Evolutionary conservation across 2,888 invertebrate genomes (phyloP).

Genomic region (Eupithecia subumbrata): DNA sequence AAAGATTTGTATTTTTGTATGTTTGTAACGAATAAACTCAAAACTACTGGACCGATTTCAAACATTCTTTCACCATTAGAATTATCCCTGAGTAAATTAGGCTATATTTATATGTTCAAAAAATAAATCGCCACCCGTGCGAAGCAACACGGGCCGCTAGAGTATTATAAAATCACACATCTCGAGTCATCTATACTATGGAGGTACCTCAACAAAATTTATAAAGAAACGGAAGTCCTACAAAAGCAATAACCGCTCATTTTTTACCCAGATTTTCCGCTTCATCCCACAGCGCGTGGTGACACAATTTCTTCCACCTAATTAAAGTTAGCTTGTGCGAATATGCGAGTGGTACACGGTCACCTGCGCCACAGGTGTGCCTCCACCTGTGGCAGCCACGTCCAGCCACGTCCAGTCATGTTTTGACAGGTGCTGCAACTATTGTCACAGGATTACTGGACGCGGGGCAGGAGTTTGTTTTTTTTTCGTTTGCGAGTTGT

Average conservation of each 20-base stretch:
- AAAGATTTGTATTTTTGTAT: too few relatives aligned
- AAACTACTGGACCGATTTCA: too few relatives aligned
- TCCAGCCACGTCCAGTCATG: constrained; percentile 56
- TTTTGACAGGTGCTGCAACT: constrained; percentile 74
- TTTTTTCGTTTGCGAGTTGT: constrained; percentile 43
- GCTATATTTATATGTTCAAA: too few relatives aligned
- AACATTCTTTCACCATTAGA: too few relatives aligned
- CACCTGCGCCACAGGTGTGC: constrained; percentile 61
- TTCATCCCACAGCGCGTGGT: background rate
- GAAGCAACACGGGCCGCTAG: too few relatives aligned
- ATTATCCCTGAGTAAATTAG: too few relatives aligned
- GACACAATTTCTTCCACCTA: constrained; percentile 12
- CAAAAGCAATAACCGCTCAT: background rate
- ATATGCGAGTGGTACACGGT: constrained; percentile 29
- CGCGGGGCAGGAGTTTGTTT: background rate
- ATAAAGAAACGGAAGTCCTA: background rate
- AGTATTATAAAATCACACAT: too few relatives aligned
- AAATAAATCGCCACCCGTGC: too few relatives aligned
- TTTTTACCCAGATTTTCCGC: background rate
- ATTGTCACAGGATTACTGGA: constrained; percentile 62
- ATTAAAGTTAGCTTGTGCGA: constrained; percentile 21
- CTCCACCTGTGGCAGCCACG: constrained; percentile 65
- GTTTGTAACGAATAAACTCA: too few relatives aligned
- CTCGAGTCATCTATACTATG: background rate
- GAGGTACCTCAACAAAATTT: background rate